Evolutionary conservation across 2,888 invertebrate genomes (phyloP).

Genomic region (Drosophila algonquin): DNA sequence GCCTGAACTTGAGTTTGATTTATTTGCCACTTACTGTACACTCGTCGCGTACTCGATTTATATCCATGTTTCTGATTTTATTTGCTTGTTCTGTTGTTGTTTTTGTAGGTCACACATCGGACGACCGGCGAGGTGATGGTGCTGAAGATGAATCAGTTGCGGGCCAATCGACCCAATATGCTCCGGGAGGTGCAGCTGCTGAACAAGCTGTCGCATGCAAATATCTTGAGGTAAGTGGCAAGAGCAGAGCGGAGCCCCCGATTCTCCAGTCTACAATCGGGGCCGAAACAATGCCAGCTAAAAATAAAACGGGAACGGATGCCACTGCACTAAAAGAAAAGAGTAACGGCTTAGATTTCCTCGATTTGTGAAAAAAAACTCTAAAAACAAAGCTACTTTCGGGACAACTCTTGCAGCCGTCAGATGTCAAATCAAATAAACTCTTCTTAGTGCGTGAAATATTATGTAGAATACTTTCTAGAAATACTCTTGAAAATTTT

Average conservation of each 20-base stretch:
- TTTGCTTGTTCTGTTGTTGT: constrained; percentile 5
- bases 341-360: neutral
- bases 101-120: constrained; percentile 94
- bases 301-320: constrained; percentile 9
- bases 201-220: constrained; percentile 97
- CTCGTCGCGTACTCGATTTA: constrained; percentile 15
- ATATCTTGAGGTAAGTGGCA: constrained; percentile 91
- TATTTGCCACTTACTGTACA: constrained; percentile 24
- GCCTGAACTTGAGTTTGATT: constrained; percentile 47
- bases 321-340: neutral
- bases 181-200: constrained; percentile 98
- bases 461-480: no score
- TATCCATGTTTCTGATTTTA: constrained; percentile 40
- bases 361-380: neutral
- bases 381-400: neutral
- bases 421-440: no score
- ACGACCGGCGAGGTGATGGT: constrained; percentile 97
- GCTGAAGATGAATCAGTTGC: constrained; percentile 97
- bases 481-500: no score
- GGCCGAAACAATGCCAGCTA: constrained; percentile 1
- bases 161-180: constrained; percentile 97
- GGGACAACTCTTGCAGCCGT: neutral
- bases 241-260: neutral
- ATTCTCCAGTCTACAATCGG: neutral
- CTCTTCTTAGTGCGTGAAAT: no score